Conservation (phyloP, 1,140 invertebrate genomes). For the Teleogryllus occipitalis region DNA sequence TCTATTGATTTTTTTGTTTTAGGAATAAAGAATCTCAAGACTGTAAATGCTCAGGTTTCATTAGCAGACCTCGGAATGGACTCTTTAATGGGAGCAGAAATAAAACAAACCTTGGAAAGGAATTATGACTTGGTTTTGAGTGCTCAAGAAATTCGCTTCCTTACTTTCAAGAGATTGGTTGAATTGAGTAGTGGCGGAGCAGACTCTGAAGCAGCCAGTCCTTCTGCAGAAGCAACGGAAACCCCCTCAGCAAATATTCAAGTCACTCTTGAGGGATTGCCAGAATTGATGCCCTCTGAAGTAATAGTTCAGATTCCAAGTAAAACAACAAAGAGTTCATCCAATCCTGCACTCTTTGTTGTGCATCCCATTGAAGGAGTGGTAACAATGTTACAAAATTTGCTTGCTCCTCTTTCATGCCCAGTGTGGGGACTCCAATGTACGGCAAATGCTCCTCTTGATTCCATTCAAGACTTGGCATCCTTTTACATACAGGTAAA, state of each 20-base stretch:
- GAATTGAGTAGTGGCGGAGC: constrained; percentile 48
- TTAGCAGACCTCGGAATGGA: constrained; percentile 94
- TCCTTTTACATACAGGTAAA: constrained; percentile 61
- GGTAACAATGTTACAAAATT: constrained; percentile 53
- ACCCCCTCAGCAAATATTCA: constrained; percentile 25
- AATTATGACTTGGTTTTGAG: constrained; percentile 84
- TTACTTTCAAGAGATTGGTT: constrained; percentile 66
- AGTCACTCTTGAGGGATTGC: constrained; percentile 40
- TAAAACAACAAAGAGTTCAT: constrained; percentile 39
- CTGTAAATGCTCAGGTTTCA: constrained; percentile 60
- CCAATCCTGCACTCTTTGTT: constrained; percentile 51
- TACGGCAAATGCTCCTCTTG: constrained; percentile 61
- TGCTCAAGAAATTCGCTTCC: constrained; percentile 75
- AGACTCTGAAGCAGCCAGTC: constrained; percentile 31
- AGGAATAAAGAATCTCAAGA: constrained; percentile 68
- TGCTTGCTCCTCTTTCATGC: constrained; percentile 59
- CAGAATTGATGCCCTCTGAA: constrained; percentile 53
- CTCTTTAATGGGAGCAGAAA: constrained; percentile 95
- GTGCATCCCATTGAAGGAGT: constrained; percentile 91
- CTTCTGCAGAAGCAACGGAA: constrained; percentile 22
- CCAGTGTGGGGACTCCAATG: constrained; percentile 89
- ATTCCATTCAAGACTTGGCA: constrained; percentile 65
- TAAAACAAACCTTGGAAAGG: constrained; percentile 91
- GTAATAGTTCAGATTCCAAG: constrained; percentile 46
- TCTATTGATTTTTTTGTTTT: background rate